phyloP scores from a whole-genome alignment of 2,113 vertebrate genomes.

The Odocoileus hemionus region DNA sequence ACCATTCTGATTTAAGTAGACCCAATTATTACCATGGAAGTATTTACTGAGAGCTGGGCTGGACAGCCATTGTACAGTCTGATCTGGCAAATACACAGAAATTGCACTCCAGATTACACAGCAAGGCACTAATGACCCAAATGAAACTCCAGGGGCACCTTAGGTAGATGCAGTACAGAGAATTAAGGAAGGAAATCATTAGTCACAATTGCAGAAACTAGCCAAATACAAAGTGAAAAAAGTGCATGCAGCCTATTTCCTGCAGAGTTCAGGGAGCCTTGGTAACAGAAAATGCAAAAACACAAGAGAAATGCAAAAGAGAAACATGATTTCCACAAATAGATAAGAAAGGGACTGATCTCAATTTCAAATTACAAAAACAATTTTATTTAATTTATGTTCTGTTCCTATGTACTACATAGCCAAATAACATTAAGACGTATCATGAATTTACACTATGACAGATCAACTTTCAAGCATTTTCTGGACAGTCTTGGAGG shows the following conservation, averaged over 20 bases:
- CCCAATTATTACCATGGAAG: background rate
- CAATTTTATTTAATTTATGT: conserved; percentile 77
- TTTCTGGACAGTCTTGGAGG: conserved; percentile 67
- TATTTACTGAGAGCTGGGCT: conserved; percentile 3
- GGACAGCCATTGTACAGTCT: background rate
- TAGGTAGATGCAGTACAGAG: conserved; percentile 24
- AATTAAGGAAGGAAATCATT: conserved; percentile 71
- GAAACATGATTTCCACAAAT: background rate
- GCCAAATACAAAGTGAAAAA: background rate
- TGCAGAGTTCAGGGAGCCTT: background rate
- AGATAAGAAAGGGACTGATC: background rate
- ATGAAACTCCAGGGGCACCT: conserved; percentile 59
- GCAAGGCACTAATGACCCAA: conserved; percentile 51
- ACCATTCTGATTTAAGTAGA: background rate
- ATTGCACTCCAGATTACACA: conserved; percentile 34
- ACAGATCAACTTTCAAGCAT: conserved; percentile 67
- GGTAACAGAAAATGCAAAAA: background rate
- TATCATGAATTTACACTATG: conserved; percentile 63
- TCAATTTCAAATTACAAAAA: conserved; percentile 75
- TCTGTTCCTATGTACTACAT: conserved; percentile 63
- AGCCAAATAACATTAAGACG: conserved; percentile 57
- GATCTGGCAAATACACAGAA: conserved; percentile 42
- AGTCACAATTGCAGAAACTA: conserved; percentile 53
- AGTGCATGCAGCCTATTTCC: background rate
- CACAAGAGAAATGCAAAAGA: background rate